phyloP scores from a whole-genome alignment of 1,140 invertebrate genomes.

The Drosophila watanabei region DNA sequence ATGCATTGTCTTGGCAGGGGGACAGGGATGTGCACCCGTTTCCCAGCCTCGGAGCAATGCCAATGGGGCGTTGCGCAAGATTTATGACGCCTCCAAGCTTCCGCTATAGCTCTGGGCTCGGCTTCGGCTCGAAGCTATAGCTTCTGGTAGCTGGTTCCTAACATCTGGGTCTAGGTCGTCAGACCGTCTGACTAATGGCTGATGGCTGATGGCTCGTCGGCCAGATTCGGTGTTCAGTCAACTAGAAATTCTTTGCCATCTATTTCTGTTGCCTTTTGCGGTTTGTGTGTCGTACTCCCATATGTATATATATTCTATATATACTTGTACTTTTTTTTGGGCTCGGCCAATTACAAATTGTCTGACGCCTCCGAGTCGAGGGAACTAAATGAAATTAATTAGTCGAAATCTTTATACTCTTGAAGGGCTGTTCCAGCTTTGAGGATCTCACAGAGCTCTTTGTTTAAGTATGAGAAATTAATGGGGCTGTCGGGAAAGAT shows the following conservation, averaged over 20 bases:
- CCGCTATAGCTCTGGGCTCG: conserved; percentile 50
- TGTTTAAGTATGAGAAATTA: conserved; percentile 6
- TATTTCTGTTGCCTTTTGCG: conserved; percentile 70
- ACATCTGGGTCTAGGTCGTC: conserved; percentile 75
- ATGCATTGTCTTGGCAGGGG: conserved; percentile 56
- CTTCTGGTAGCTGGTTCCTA: conserved; percentile 11
- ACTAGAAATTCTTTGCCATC: conserved; percentile 79
- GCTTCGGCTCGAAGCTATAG: conserved; percentile 4
- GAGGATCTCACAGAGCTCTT: neutral
- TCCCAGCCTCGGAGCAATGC: conserved; percentile 34
- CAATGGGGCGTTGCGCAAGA: conserved; percentile 80
- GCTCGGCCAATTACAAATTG: conserved; percentile 63
- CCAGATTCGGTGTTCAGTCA: conserved; percentile 60
- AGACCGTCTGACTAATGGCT: conserved; percentile 50
- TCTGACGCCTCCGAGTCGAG: conserved; percentile 33
- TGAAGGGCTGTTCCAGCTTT: neutral
- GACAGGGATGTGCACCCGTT: conserved; percentile 50
- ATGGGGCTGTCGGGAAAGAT: neutral
- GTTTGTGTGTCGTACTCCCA: conserved; percentile 65
- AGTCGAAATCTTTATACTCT: conserved; percentile 31
- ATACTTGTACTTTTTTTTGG: conserved; percentile 51
- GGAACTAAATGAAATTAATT: conserved; percentile 20
- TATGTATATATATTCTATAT: conserved; percentile 25
- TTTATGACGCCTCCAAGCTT: conserved; percentile 77
- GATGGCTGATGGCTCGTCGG: conserved; percentile 36